These are phyloP conservation scores for Gallirallus australis DNA, from an alignment of 2,797 vertebrate species.

Conservation along the genomic window DNA sequence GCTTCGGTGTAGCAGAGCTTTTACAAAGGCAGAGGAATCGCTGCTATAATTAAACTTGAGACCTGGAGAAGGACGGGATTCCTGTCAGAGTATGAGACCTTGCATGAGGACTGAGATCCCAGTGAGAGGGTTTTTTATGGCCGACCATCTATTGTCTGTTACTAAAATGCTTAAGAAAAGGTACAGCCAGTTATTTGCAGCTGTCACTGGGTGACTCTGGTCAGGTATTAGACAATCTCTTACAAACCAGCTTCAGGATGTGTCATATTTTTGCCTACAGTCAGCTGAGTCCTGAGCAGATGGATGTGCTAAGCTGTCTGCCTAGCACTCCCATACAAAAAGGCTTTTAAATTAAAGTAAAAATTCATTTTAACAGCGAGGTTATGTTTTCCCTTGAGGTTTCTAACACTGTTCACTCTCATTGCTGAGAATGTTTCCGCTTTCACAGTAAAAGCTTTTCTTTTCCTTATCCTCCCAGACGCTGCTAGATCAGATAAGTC, in stretches of 20 bases:
- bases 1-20: slow-evolving; percentile 10
- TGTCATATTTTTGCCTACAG: slow-evolving; percentile 47
- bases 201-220: background rate
- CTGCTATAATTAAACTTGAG: slow-evolving; percentile 33
- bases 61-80: background rate
- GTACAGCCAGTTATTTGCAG: slow-evolving; percentile 16
- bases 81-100: background rate
- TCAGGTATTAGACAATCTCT: background rate
- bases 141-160: background rate
- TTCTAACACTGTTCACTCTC: slow-evolving; percentile 38
- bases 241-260: background rate
- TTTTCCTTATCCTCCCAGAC: background rate
- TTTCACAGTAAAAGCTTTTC: slow-evolving; percentile 36
- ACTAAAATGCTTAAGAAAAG: slow-evolving; percentile 26
- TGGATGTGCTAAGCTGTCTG: background rate
- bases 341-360: slow-evolving; percentile 61
- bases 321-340: background rate
- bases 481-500: background rate
- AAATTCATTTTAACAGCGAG: slow-evolving; percentile 52
- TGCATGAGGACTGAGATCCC: background rate
- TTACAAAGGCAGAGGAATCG: slow-evolving; percentile 33
- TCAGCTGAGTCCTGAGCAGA: slow-evolving; percentile 13
- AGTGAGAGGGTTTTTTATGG: background rate
- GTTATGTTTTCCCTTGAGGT: slow-evolving; percentile 63
- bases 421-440: background rate